These are phyloP conservation scores for Gnatocerus cornutus DNA, from an alignment of 2,888 invertebrate genomes.

Conservation along the genomic window DNA sequence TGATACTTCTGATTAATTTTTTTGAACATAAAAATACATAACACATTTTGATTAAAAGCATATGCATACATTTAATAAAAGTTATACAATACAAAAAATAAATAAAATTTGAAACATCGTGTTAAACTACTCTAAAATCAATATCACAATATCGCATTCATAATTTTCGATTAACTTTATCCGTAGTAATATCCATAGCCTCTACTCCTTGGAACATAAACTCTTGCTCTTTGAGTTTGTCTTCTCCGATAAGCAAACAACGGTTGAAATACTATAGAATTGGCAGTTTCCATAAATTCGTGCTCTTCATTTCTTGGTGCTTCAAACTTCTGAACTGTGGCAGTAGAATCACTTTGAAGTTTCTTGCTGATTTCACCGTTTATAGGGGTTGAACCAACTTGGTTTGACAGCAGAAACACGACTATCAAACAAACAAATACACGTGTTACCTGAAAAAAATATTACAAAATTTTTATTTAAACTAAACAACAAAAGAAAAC, in stretches of 20 bases:
- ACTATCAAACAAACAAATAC: not conserved
- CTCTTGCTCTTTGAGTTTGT: not conserved
- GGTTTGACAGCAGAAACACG: not conserved
- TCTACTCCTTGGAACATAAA: not conserved
- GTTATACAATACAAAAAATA: not conserved
- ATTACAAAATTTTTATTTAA: not conserved
- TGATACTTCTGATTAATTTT: no score
- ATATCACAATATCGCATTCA: not conserved
- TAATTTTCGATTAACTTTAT: not conserved
- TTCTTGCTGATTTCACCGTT: no score
- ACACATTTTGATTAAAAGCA: no score
- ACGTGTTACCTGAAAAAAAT: not conserved
- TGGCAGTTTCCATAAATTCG: conserved; percentile 7
- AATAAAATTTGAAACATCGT: not conserved
- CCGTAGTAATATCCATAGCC: not conserved
- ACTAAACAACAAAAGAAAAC: not conserved
- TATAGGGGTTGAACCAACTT: not conserved
- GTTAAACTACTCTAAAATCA: not conserved
- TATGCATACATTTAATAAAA: no score
- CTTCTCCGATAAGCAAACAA: conserved; percentile 16
- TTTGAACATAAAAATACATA: no score
- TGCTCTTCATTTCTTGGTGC: not conserved
- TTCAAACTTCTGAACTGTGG: not conserved
- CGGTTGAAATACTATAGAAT: conserved; percentile 4
- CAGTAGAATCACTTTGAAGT: no score